phyloP scores from a whole-genome alignment of 2,888 invertebrate species.

The Brachyptera putata region DNA sequence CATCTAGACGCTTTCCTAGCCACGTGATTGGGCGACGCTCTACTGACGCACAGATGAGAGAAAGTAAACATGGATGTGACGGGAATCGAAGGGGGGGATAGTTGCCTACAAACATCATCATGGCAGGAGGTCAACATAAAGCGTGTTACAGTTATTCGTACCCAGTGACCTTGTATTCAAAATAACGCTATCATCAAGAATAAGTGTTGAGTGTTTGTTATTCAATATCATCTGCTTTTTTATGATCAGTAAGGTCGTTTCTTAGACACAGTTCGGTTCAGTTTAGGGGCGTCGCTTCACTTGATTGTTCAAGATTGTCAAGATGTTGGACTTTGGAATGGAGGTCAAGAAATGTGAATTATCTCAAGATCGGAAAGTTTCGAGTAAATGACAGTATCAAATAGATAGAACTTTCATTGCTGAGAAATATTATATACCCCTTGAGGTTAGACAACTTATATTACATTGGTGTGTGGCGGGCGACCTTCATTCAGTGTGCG shows the following conservation, averaged over 20 bases:
- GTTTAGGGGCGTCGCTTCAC: not conserved
- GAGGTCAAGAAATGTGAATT: slow-evolving; percentile 14
- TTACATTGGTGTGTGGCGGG: not conserved
- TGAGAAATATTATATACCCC: too few relatives aligned
- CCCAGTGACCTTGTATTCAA: slow-evolving; percentile 26
- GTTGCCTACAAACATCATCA: slow-evolving; percentile 19
- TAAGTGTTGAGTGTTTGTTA: too few relatives aligned
- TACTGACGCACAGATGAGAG: slow-evolving; percentile 22
- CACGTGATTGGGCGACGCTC: slow-evolving; percentile 17
- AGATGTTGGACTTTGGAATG: slow-evolving; percentile 2
- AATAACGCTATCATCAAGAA: too few relatives aligned
- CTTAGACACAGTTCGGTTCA: too few relatives aligned
- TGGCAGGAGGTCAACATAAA: slow-evolving; percentile 25
- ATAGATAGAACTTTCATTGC: too few relatives aligned
- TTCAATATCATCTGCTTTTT: too few relatives aligned
- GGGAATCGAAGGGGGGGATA: slow-evolving; percentile 2
- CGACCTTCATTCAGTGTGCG: not conserved
- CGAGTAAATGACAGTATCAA: too few relatives aligned
- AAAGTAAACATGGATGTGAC: slow-evolving; percentile 12
- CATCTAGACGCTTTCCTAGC: not conserved
- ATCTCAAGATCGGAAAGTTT: too few relatives aligned
- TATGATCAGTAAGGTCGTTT: too few relatives aligned
- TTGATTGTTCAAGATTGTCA: not conserved
- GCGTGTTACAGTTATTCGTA: slow-evolving; percentile 22
- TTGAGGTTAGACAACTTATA: not conserved